Evolutionary conservation across 1,140 invertebrate genomes (phyloP).

Genomic region (Nephotettix cincticeps): DNA sequence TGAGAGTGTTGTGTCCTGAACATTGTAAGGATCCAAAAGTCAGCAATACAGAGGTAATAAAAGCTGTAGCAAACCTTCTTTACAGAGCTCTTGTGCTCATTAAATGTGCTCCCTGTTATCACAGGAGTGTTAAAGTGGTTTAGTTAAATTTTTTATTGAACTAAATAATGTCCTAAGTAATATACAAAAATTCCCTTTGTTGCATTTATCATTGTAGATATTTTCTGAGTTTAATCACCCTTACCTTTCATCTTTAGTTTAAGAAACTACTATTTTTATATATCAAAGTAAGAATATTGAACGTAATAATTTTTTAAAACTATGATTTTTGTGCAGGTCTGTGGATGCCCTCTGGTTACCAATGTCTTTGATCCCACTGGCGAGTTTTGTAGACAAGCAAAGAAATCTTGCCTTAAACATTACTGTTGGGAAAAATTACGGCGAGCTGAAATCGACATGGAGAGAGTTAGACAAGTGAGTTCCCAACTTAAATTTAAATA

Average conservation of each 20-base stretch:
- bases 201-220: too few relatives aligned
- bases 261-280: too few relatives aligned
- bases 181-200: too few relatives aligned
- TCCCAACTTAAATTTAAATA: too few relatives aligned
- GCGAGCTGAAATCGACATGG: slow-evolving; percentile 78
- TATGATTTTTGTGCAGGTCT: slow-evolving; percentile 59
- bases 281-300: too few relatives aligned
- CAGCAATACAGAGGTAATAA: slow-evolving; percentile 63
- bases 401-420: slow-evolving; percentile 90
- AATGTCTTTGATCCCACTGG: slow-evolving; percentile 79
- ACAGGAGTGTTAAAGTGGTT: too few relatives aligned
- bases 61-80: neutral
- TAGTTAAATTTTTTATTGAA: too few relatives aligned
- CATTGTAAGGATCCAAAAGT: slow-evolving; percentile 96
- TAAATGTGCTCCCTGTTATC: too few relatives aligned
- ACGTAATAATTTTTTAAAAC: too few relatives aligned
- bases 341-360: slow-evolving; percentile 85
- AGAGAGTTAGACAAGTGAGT: slow-evolving; percentile 59
- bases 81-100: neutral
- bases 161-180: too few relatives aligned
- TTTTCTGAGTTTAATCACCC: too few relatives aligned
- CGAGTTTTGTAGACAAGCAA: slow-evolving; percentile 82
- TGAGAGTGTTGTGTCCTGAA: slow-evolving; percentile 95
- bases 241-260: too few relatives aligned
- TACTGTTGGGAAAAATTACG: slow-evolving; percentile 95